Percentiles rank a stretch among this genome's conserved stretches.
Conservation (phyloP, 2,888 invertebrate species). For the Orthosia gothica region DNA sequence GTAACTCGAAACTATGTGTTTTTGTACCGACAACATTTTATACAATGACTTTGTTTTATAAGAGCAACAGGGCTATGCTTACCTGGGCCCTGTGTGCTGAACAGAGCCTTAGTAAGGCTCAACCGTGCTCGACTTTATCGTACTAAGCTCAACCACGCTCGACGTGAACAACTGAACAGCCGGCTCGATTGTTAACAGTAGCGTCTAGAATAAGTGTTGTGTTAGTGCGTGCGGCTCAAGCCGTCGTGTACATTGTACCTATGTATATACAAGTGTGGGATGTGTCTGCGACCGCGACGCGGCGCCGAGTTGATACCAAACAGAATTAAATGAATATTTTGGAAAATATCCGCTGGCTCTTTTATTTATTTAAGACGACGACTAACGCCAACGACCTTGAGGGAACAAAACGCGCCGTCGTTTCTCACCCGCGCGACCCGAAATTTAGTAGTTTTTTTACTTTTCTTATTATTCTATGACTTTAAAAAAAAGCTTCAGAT, state of each 20-base stretch:
- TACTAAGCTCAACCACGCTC: not conserved
- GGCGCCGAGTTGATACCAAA: slow-evolving; percentile 65
- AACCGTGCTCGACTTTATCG: not conserved
- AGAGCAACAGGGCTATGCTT: not conserved
- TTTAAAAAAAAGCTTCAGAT: no score
- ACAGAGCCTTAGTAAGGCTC: not conserved
- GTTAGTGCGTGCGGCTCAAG: slow-evolving; percentile 1
- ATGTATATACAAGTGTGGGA: slow-evolving; percentile 50
- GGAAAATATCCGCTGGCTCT: slow-evolving; percentile 31
- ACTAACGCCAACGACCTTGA: no score
- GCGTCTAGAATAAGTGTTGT: slow-evolving; percentile 22
- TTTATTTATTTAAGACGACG: slow-evolving; percentile 44
- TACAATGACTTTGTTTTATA: slow-evolving; percentile 3
- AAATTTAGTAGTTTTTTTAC: no score
- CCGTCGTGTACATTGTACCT: slow-evolving; percentile 57
- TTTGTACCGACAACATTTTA: slow-evolving; percentile 19
- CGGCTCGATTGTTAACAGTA: slow-evolving; percentile 1
- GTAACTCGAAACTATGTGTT: slow-evolving; percentile 12
- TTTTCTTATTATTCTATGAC: no score
- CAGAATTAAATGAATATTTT: slow-evolving; percentile 69
- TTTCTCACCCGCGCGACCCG: no score
- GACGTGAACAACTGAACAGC: not conserved
- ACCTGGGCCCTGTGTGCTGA: not conserved
- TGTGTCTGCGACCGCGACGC: slow-evolving; percentile 15
- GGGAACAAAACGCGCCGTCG: no score